Percentiles rank a stretch among this genome's conserved stretches.
phyloP scores from a whole-genome alignment of 2,888 invertebrate species.

The Andrena marginata region DNA sequence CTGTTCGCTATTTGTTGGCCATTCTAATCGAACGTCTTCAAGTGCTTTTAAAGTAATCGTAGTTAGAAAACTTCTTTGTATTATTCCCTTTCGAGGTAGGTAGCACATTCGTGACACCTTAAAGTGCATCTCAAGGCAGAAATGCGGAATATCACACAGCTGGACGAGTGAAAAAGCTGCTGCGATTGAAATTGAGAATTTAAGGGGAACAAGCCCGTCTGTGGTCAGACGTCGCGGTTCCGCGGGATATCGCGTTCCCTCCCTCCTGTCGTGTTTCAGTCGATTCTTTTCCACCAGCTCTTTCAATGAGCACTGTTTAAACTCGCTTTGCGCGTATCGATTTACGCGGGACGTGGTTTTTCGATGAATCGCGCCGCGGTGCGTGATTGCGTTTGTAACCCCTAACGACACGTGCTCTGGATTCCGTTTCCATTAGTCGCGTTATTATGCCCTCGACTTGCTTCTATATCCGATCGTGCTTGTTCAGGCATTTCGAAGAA shows the following conservation, averaged over 20 bases:
- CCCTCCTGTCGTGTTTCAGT: constrained; percentile 7
- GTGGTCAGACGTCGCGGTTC: constrained; percentile 28
- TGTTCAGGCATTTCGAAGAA: neutral
- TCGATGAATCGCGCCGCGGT: constrained; percentile 42
- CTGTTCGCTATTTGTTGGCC: too few species aligned
- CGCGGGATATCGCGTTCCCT: neutral
- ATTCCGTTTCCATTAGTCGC: constrained; percentile 47
- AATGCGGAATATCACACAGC: neutral
- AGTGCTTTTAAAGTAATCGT: too few species aligned
- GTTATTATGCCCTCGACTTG: constrained; percentile 37
- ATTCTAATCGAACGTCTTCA: too few species aligned
- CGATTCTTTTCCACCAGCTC: constrained; percentile 12
- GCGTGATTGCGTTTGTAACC: constrained; percentile 34
- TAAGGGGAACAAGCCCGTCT: neutral
- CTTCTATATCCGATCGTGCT: neutral
- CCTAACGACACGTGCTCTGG: constrained; percentile 51
- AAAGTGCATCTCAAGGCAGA: neutral
- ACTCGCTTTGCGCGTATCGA: constrained; percentile 35
- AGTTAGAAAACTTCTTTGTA: too few species aligned
- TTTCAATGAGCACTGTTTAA: neutral
- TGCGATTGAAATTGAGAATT: neutral
- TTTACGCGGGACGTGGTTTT: constrained; percentile 34
- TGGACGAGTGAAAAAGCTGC: neutral
- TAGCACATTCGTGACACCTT: too few species aligned
- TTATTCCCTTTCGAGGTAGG: too few species aligned